Percentiles rank a stretch among this genome's conserved stretches.
These are phyloP conservation scores for Crossaster papposus DNA, from an alignment of 53 echinoderm and acorn worm species.

Conservation along the genomic window DNA sequence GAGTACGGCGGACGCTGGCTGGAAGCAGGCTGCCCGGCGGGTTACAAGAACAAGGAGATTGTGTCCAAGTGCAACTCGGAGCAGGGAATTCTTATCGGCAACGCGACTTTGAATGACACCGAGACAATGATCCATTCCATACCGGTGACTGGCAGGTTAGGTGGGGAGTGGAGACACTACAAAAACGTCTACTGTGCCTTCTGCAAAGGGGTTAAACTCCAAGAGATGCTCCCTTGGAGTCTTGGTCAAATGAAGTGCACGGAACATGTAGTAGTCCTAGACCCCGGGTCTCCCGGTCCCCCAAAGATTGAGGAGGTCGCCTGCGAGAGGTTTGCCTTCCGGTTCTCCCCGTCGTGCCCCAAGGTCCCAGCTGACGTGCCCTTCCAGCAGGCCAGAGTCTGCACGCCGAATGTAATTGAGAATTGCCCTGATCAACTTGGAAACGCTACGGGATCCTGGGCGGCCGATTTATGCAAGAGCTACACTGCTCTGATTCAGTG, in stretches of 20 bases:
- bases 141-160: constrained; percentile 34
- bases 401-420: constrained; percentile 9
- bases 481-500: constrained; percentile 8
- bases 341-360: background rate
- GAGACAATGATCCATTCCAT: constrained; percentile 11
- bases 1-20: constrained; percentile 49
- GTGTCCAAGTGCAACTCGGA: constrained; percentile 8
- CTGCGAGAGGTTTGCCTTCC: constrained; percentile 10
- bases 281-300: background rate
- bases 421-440: background rate
- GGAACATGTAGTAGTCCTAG: no score
- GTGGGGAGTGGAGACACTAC: constrained; percentile 39
- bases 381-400: constrained; percentile 2
- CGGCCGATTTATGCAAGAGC: constrained; percentile 6
- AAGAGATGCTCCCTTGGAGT: constrained; percentile 53
- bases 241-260: background rate
- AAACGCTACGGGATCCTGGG: background rate
- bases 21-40: constrained; percentile 39
- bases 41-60: constrained; percentile 29
- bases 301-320: background rate
- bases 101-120: constrained; percentile 8
- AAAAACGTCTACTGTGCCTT: constrained; percentile 59
- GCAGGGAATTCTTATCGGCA: background rate
- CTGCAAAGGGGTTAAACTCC: constrained; percentile 34
- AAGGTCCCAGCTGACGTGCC: background rate